Evolutionary conservation across 30 jellyfish, hydroid and myxozoan genomes (phyloP).

Genomic region (Sanderia malayensis): DNA sequence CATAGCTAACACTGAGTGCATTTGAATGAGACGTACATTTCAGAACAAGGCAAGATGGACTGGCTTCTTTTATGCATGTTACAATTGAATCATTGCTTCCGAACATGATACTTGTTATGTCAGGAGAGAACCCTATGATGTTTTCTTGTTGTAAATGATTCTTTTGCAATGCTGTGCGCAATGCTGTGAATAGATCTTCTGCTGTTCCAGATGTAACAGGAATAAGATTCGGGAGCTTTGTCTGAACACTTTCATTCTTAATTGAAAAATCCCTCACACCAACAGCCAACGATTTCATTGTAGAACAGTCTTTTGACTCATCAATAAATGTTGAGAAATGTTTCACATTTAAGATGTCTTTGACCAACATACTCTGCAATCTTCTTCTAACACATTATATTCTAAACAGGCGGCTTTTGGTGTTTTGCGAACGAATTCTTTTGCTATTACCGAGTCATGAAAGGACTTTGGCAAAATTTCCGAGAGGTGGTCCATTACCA

Average conservation of each 20-base stretch:
- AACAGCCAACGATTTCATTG: conserved; percentile 8
- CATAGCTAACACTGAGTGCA: conserved; percentile 16
- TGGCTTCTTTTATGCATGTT: conserved; percentile 15
- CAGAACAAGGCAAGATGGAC: conserved; percentile 20
- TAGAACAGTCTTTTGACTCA: background rate
- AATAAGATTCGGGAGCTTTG: conserved; percentile 9
- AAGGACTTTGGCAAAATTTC: conserved; percentile 13
- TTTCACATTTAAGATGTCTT: background rate
- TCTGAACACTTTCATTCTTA: conserved; percentile 10
- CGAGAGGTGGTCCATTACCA: conserved; percentile 9
- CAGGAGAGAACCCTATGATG: conserved; percentile 8
- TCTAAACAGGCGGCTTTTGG: background rate
- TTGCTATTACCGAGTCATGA: conserved; percentile 13
- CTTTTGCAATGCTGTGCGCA: background rate
- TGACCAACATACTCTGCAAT: background rate
- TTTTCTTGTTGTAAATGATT: background rate
- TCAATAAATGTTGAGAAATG: background rate
- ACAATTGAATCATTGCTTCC: conserved; percentile 15
- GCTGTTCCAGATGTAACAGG: conserved; percentile 16
- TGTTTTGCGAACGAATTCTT: conserved; percentile 10
- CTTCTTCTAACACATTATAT: conserved; percentile 5
- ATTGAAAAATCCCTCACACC: conserved; percentile 13
- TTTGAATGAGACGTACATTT: conserved; percentile 5
- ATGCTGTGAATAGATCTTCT: background rate
- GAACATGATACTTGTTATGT: background rate